Conservation (phyloP, 1,140 invertebrate genomes). For the Apis cerana region DNA sequence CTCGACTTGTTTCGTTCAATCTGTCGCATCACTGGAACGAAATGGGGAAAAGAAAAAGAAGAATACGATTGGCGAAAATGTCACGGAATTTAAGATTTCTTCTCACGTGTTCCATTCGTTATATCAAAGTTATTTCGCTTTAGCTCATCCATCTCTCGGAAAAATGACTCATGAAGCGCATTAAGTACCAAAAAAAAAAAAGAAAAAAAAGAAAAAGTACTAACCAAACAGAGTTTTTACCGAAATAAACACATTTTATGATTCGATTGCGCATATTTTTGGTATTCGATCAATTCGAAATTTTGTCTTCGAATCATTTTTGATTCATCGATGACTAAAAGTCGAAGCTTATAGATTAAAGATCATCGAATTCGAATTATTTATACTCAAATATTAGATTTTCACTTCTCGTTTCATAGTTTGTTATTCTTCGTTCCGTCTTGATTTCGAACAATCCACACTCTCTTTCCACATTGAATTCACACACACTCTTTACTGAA, state of each 20-base stretch:
- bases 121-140: not conserved
- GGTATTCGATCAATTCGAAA: not conserved
- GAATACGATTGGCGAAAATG: not conserved
- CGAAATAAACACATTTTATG: not conserved
- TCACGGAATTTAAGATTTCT: not conserved
- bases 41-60: not conserved
- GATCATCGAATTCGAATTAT: not conserved
- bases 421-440: not conserved
- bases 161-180: slow-evolving; percentile 10
- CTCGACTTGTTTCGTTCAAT: not conserved
- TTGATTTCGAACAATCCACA: not conserved
- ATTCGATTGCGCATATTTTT: not conserved
- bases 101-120: not conserved
- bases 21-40: not conserved
- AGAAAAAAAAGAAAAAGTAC: not conserved
- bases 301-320: not conserved
- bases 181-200: not conserved
- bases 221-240: not conserved
- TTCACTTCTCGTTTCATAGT: not conserved
- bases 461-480: not conserved
- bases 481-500: too few species aligned
- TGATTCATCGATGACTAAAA: not conserved
- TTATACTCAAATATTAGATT: not conserved
- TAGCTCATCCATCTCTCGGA: not conserved
- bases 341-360: too few species aligned